Percentiles rank a stretch among this genome's conserved stretches.
phyloP scores from a whole-genome alignment of 2,113 vertebrate species.

The Oncorhynchus masou region DNA sequence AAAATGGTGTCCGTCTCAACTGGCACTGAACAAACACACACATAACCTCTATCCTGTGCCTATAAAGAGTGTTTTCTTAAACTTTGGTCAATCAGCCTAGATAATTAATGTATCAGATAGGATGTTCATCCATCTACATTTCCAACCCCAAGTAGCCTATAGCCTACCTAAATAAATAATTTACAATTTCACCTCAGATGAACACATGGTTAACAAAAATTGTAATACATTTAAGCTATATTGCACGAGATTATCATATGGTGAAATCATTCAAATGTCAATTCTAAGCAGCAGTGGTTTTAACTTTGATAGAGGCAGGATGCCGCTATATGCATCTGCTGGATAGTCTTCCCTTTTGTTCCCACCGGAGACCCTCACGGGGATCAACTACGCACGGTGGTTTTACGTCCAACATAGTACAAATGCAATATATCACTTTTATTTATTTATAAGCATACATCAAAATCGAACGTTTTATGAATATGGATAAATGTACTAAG shows the following conservation, averaged over 20 bases:
- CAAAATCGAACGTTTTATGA: not conserved
- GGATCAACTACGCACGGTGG: constrained; percentile 49
- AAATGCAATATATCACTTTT: not conserved
- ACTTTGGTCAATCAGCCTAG: not conserved
- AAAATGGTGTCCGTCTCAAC: constrained; percentile 67
- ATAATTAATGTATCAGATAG: not conserved
- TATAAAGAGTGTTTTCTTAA: not conserved
- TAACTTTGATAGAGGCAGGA: constrained; percentile 28
- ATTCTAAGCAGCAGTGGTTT: not conserved
- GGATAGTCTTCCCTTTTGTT: constrained; percentile 62
- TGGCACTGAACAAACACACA: not conserved
- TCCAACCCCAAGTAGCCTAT: not conserved
- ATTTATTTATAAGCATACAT: not conserved
- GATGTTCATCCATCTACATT: not conserved
- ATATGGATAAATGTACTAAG: not conserved
- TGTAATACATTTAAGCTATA: not conserved
- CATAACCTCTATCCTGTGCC: not conserved
- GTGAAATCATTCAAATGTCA: not conserved
- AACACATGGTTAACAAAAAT: not conserved
- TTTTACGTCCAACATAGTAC: not conserved
- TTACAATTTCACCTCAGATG: too few species aligned
- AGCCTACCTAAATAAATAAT: not conserved
- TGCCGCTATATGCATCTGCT: constrained; percentile 44
- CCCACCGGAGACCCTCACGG: constrained; percentile 60
- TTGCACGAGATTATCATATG: not conserved